These are phyloP conservation scores for Artibeus jamaicensis DNA, from an alignment of 2,797 vertebrate genomes.

Conservation along the genomic window DNA sequence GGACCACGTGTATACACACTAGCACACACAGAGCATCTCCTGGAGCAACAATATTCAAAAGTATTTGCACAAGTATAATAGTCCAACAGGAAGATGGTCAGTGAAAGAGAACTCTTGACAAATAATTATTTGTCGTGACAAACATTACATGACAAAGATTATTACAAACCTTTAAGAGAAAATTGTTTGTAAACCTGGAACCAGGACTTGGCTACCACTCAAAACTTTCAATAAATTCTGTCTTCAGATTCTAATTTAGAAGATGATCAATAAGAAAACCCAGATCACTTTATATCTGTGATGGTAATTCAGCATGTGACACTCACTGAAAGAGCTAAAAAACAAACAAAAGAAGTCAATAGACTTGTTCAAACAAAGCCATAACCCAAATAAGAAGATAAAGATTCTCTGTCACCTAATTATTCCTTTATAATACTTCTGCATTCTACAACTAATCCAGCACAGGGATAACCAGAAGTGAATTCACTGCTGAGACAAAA, in stretches of 20 bases:
- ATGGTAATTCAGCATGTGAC: neutral
- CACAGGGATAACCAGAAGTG: neutral
- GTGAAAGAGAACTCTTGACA: neutral
- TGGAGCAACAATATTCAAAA: neutral
- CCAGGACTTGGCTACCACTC: neutral
- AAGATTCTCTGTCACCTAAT: neutral
- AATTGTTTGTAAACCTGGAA: neutral
- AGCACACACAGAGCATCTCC: neutral
- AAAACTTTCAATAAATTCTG: neutral
- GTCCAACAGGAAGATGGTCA: neutral
- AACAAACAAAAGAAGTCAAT: neutral
- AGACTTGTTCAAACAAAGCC: neutral
- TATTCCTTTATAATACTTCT: neutral
- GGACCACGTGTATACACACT: rapidly evolving
- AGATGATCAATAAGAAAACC: neutral
- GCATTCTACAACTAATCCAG: neutral
- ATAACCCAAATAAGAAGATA: neutral
- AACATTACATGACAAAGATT: neutral
- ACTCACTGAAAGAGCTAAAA: neutral
- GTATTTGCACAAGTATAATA: neutral
- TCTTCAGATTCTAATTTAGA: neutral
- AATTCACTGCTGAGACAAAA: neutral
- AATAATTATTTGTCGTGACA: too few relatives aligned
- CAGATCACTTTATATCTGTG: neutral
- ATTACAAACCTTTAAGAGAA: neutral